phyloP scores from a whole-genome alignment of 2,113 vertebrate species.

The Anser cygnoides region DNA sequence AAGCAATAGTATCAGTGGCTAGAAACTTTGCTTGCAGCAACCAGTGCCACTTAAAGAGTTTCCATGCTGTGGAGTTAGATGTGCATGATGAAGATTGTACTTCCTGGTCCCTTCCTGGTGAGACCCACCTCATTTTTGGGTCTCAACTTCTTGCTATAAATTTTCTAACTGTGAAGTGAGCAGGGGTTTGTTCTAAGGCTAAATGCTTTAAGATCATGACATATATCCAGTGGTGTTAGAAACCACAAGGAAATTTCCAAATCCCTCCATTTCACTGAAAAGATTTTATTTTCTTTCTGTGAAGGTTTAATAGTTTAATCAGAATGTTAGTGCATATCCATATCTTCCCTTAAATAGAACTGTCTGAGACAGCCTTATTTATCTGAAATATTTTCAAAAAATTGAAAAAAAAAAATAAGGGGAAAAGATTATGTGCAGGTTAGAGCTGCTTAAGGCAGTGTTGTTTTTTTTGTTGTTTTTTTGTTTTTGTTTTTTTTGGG shows the following conservation, averaged over 20 bases:
- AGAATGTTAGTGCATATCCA: background rate
- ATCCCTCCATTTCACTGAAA: background rate
- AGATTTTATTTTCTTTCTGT: background rate
- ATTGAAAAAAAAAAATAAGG: background rate
- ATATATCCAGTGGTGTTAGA: background rate
- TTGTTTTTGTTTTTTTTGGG: background rate
- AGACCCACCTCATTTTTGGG: background rate
- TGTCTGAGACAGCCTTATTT: background rate
- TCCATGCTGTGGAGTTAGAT: background rate
- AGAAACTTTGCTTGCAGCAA: background rate
- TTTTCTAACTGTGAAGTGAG: background rate
- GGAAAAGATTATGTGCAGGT: background rate
- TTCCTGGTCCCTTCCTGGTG: background rate
- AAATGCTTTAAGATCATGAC: background rate
- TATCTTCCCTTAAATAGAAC: background rate
- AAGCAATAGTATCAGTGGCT: background rate
- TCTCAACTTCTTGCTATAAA: background rate
- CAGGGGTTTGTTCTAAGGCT: background rate
- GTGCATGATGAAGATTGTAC: background rate
- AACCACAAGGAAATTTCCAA: background rate
- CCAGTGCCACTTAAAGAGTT: background rate
- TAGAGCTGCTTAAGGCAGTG: slow-evolving; percentile 4
- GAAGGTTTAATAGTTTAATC: background rate
- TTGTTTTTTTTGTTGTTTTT: too few species aligned
- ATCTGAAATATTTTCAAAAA: background rate